phyloP scores from a whole-genome alignment of 2,113 vertebrate species.

The Clarias batrachus region DNA sequence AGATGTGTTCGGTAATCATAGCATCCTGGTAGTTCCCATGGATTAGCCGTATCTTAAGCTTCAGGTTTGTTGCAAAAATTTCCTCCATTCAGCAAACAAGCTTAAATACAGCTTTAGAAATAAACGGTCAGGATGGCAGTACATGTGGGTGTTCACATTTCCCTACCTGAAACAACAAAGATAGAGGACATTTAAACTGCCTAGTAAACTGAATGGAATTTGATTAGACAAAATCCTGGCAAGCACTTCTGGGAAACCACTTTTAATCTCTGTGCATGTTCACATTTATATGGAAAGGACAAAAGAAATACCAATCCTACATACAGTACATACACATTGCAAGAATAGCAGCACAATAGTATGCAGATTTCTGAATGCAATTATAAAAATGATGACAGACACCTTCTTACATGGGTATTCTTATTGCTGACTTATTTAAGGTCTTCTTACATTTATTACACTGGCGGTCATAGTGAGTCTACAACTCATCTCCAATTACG shows the following conservation, averaged over 20 bases:
- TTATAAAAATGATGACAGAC: not conserved
- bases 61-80: slow-evolving; percentile 47
- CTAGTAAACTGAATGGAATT: not conserved
- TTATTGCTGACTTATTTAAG: not conserved
- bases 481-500: slow-evolving; percentile 16
- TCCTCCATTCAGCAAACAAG: slow-evolving; percentile 50
- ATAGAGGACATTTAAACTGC: not conserved
- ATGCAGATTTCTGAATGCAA: not conserved
- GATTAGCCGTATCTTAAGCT: not conserved
- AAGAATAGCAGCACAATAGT: too few species aligned
- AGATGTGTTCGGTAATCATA: not conserved
- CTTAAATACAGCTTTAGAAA: slow-evolving; percentile 29
- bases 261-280: not conserved
- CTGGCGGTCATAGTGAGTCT: not conserved
- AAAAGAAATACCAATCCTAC: not conserved
- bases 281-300: not conserved
- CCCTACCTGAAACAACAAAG: slow-evolving; percentile 14
- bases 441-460: not conserved
- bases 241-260: not conserved
- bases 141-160: slow-evolving; percentile 8
- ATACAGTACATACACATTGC: too few species aligned
- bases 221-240: not conserved
- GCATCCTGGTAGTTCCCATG: not conserved
- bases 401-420: not conserved
- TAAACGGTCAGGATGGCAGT: slow-evolving; percentile 35